Evolutionary conservation across 2,888 invertebrate genomes (phyloP).

Genomic region (Adelphocoris suturalis): DNA sequence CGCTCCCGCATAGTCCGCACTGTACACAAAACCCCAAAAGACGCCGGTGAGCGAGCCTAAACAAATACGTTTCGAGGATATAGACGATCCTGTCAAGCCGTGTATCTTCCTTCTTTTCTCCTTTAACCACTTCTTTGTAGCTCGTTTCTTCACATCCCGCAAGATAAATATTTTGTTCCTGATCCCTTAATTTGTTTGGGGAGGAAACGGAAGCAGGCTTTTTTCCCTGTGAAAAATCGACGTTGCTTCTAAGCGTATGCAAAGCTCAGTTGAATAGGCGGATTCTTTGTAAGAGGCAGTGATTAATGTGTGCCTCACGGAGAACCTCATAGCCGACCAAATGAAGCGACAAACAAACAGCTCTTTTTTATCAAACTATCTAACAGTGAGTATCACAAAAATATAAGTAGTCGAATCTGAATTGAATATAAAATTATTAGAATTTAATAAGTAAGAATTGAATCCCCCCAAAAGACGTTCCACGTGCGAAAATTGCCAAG

Average conservation of each 20-base stretch:
- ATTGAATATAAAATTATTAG: too few relatives aligned
- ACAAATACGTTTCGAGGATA: not conserved
- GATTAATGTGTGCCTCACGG: not conserved
- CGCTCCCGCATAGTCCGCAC: not conserved
- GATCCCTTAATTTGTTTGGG: conserved; percentile 14
- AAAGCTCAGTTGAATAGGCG: not conserved
- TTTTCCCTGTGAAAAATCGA: not conserved
- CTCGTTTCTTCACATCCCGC: conserved; percentile 10
- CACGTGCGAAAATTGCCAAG: too few relatives aligned
- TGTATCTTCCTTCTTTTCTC: not conserved
- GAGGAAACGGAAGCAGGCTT: too few relatives aligned
- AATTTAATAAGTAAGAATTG: too few relatives aligned
- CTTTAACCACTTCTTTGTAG: not conserved
- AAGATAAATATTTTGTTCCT: conserved; percentile 9
- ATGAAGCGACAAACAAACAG: not conserved
- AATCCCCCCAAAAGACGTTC: too few relatives aligned
- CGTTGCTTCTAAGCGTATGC: not conserved
- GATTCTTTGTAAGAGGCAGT: not conserved
- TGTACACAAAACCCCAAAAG: not conserved
- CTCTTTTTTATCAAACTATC: too few relatives aligned
- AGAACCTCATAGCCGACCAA: not conserved
- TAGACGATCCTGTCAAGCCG: conserved; percentile 25
- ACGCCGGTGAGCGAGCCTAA: not conserved
- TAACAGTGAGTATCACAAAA: too few relatives aligned
- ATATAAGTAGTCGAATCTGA: too few relatives aligned